These are phyloP conservation scores for Sternotherus odoratus DNA, from an alignment of 2,797 vertebrate genomes.

Conservation along the genomic window DNA sequence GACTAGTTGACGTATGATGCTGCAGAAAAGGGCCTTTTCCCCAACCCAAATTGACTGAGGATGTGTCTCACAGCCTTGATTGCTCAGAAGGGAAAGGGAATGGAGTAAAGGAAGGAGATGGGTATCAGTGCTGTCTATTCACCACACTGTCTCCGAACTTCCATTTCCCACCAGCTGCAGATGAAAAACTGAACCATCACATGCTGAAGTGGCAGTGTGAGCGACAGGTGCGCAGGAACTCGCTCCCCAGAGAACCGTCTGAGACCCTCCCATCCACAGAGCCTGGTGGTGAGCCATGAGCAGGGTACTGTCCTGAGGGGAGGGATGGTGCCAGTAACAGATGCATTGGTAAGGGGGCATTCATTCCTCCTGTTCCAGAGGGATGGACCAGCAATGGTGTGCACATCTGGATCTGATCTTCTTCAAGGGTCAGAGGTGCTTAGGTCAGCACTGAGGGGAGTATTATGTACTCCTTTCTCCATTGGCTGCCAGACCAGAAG, in stretches of 20 bases:
- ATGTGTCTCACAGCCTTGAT: no score
- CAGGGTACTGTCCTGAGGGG: neutral
- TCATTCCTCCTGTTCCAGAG: neutral
- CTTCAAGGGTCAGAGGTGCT: neutral
- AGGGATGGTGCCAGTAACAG: neutral
- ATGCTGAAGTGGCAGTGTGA: neutral
- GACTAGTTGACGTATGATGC: neutral
- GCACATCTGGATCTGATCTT: neutral
- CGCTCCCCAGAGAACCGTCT: rapidly evolving
- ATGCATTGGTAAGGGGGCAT: rapidly evolving
- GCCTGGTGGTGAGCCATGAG: neutral
- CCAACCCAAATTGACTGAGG: no score
- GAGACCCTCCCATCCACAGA: no score
- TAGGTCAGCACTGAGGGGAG: neutral
- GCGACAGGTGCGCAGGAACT: rapidly evolving
- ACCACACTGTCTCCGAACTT: neutral
- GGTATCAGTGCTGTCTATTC: neutral
- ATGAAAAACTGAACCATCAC: rapidly evolving
- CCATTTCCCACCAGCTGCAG: neutral
- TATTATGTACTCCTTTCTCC: neutral
- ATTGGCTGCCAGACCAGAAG: neutral
- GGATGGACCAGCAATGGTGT: neutral
- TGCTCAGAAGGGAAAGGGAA: neutral
- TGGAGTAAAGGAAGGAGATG: neutral
- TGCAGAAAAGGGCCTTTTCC: neutral